Percentiles rank a stretch among this genome's conserved stretches.
These are phyloP conservation scores for Crepidodera aurea DNA, from an alignment of 2,888 invertebrate genomes.

Conservation along the genomic window DNA sequence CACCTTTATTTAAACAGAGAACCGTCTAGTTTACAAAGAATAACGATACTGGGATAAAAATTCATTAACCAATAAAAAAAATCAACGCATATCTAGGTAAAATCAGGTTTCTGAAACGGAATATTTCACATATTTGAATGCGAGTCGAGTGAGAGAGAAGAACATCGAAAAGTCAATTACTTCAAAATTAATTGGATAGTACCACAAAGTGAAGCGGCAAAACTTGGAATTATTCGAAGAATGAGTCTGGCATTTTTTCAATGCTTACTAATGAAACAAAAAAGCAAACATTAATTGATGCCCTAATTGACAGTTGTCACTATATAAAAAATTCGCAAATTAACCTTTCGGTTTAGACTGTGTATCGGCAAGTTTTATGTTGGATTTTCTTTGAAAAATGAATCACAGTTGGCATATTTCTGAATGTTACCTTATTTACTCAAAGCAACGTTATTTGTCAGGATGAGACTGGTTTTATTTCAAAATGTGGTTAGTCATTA, in stretches of 20 bases:
- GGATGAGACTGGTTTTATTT: no score
- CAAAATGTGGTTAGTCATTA: no score
- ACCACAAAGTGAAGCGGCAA: conserved; percentile 50
- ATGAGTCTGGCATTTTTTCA: conserved; percentile 45
- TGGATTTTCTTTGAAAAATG: conserved; percentile 20
- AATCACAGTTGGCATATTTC: background rate
- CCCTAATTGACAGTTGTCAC: conserved; percentile 34
- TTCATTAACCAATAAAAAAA: no score
- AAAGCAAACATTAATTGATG: conserved; percentile 44
- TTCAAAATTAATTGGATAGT: conserved; percentile 58
- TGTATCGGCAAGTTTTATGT: conserved; percentile 21
- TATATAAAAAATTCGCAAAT: conserved; percentile 24
- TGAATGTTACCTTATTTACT: no score
- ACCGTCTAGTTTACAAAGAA: no score
- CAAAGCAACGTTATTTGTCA: no score
- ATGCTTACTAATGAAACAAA: conserved; percentile 46
- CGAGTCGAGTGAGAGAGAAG: conserved; percentile 37
- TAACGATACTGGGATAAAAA: no score
- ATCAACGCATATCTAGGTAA: background rate
- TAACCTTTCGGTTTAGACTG: conserved; percentile 25
- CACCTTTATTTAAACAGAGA: no score
- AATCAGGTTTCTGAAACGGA: conserved; percentile 26
- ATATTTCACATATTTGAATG: conserved; percentile 44
- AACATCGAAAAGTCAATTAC: conserved; percentile 56
- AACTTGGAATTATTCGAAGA: conserved; percentile 42